A percentile compares a stretch with the other conserved stretches of the same genome.
phyloP scores from a whole-genome alignment of 2,797 vertebrate genomes.

The Diplodus sargus region DNA sequence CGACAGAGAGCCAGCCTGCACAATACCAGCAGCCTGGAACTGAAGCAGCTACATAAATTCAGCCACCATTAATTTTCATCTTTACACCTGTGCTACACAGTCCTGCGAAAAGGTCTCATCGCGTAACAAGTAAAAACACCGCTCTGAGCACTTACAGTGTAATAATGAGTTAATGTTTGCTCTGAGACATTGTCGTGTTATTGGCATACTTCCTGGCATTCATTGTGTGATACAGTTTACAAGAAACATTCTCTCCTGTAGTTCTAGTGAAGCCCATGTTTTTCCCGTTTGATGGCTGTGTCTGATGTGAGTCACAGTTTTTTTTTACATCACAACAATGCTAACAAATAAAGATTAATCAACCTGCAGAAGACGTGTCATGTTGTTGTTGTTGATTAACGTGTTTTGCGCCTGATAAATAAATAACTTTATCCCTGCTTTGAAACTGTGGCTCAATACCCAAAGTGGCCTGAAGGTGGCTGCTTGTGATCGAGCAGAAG shows the following conservation, averaged over 20 bases:
- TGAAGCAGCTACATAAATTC: background rate
- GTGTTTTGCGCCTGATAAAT: background rate
- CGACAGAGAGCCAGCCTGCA: background rate
- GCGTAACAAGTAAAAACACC: background rate
- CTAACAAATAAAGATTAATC: slow-evolving; percentile 1
- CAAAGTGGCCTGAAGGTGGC: slow-evolving; percentile 52
- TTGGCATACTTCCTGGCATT: slow-evolving; percentile 18
- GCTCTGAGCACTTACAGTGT: background rate
- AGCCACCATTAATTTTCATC: background rate
- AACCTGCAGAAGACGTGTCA: background rate
- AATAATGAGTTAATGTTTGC: background rate
- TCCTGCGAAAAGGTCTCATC: background rate
- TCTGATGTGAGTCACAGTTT: background rate
- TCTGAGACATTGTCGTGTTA: slow-evolving; percentile 1
- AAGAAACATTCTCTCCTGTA: background rate
- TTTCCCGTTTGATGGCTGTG: background rate
- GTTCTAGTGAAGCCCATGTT: background rate
- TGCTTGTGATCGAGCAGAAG: slow-evolving; percentile 32
- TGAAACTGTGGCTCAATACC: slow-evolving; percentile 25
- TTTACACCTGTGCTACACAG: slow-evolving; percentile 15
- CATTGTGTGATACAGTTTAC: background rate
- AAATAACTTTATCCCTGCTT: background rate
- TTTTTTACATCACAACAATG: slow-evolving; percentile 4
- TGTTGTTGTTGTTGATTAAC: background rate
- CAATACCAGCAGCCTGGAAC: slow-evolving; percentile 3